phyloP scores from a whole-genome alignment of 2,888 invertebrate species.

The Drosophila stalkeri region DNA sequence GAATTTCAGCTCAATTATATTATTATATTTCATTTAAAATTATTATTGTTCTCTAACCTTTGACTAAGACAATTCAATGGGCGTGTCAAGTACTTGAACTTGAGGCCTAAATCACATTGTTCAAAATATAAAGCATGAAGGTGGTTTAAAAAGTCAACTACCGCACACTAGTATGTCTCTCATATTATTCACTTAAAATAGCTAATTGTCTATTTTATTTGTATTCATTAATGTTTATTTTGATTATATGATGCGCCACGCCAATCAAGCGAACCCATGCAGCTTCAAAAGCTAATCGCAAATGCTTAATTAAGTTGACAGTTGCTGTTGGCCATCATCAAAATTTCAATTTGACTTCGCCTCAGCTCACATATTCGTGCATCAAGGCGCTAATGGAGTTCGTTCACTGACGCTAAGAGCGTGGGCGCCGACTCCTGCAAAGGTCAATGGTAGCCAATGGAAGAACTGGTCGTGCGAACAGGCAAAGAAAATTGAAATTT shows the following conservation, averaged over 20 bases:
- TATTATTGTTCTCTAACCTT: constrained; percentile 1
- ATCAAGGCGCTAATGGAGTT: constrained; percentile 23
- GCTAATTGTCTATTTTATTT: not conserved
- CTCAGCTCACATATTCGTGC: not conserved
- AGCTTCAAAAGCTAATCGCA: not conserved
- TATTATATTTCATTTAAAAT: not conserved
- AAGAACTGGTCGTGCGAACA: constrained; percentile 40
- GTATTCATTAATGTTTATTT: not conserved
- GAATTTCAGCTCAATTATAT: not conserved
- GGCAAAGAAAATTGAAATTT: constrained; percentile 11
- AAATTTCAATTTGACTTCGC: constrained; percentile 4
- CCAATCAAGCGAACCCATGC: not conserved
- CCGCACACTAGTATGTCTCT: not conserved
- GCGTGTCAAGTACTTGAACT: not conserved
- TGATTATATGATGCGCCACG: constrained; percentile 1
- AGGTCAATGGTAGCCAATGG: constrained; percentile 48
- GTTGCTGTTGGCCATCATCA: not conserved
- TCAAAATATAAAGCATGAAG: not conserved
- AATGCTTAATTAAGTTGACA: constrained; percentile 2
- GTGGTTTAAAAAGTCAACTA: not conserved
- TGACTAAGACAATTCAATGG: not conserved
- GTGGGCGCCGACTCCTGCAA: constrained; percentile 40
- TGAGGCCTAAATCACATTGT: not conserved
- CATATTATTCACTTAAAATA: not conserved
- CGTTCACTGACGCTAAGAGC: constrained; percentile 32